These are phyloP conservation scores for Enoplosus armatus DNA, from an alignment of 2,797 vertebrate species.

Conservation along the genomic window DNA sequence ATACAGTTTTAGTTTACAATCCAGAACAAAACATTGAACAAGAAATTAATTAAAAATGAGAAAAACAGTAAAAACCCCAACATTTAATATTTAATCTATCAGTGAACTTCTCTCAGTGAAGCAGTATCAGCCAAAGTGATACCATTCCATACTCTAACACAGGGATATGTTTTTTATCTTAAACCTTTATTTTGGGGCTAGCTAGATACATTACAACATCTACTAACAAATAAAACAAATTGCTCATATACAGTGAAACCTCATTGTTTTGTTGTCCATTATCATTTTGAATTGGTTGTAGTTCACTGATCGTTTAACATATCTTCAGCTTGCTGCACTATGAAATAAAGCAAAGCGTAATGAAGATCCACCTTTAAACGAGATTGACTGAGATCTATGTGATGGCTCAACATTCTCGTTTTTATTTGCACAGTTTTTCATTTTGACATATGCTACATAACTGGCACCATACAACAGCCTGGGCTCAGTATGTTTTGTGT, in stretches of 20 bases:
- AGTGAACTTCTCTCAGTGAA: slow-evolving; percentile 27
- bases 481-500: slow-evolving; percentile 10
- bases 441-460: background rate
- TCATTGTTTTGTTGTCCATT: slow-evolving; percentile 16
- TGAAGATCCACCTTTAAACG: background rate
- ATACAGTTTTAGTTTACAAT: slow-evolving; percentile 59
- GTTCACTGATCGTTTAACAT: background rate
- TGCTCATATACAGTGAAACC: slow-evolving; percentile 43
- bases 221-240: slow-evolving; percentile 27
- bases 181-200: slow-evolving; percentile 31
- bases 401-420: background rate
- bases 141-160: slow-evolving; percentile 35
- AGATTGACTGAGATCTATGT: background rate
- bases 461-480: background rate
- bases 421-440: background rate
- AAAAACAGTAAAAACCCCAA: slow-evolving; percentile 68
- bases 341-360: slow-evolving; percentile 3
- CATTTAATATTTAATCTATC: slow-evolving; percentile 37
- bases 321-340: background rate
- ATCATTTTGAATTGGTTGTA: background rate
- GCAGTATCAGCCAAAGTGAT: slow-evolving; percentile 26
- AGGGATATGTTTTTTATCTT: slow-evolving; percentile 9
- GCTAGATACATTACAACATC: slow-evolving; percentile 46
- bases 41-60: slow-evolving; percentile 61
- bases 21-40: slow-evolving; percentile 63